These are phyloP conservation scores for Premnoplex brunnescens DNA, from an alignment of 2,797 vertebrate species.

Conservation along the genomic window DNA sequence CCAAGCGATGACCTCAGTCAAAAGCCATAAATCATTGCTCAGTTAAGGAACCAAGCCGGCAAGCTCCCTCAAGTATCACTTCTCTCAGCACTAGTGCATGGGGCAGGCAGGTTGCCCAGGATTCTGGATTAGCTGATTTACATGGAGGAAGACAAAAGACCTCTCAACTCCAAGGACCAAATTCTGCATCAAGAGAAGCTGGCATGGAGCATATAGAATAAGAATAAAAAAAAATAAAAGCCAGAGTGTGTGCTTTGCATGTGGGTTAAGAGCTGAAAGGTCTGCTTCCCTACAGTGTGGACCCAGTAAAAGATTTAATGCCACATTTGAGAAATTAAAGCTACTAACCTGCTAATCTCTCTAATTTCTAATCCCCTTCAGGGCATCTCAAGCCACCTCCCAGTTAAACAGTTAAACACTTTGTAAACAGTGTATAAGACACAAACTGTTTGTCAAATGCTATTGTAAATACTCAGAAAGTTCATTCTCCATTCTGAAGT, in stretches of 20 bases:
- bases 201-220: neutral
- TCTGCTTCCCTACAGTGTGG: neutral
- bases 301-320: neutral
- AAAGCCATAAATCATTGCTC: constrained; percentile 45
- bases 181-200: neutral
- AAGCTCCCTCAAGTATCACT: neutral
- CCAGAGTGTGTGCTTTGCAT: neutral
- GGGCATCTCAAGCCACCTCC: accelerated
- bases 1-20: constrained; percentile 59
- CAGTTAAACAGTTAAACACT: neutral
- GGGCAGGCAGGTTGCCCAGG: neutral
- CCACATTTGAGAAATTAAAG: neutral
- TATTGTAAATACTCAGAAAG: neutral
- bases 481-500: neutral
- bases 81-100: neutral
- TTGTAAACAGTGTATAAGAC: neutral
- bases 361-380: neutral
- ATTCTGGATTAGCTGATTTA: neutral
- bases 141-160: neutral
- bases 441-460: neutral
- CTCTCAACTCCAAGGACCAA: neutral
- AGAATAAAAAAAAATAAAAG: neutral
- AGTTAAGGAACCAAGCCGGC: neutral
- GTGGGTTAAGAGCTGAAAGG: neutral
- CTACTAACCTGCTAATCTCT: neutral